Conservation (phyloP, 2,888 invertebrate genomes). For the Gerosis bhagava region DNA sequence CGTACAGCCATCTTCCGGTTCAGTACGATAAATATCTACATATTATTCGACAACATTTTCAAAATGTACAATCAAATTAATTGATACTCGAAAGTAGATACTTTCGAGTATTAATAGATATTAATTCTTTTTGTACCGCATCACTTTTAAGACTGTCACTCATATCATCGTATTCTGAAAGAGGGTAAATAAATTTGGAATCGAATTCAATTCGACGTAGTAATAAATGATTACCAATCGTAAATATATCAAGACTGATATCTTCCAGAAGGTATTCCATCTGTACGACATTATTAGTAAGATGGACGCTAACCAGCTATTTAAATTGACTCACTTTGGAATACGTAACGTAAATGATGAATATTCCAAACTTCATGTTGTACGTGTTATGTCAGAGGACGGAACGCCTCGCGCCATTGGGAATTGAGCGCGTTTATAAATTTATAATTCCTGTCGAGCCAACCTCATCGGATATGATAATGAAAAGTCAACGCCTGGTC, state of each 20-base stretch:
- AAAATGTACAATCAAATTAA: no score
- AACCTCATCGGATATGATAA: conserved; percentile 67
- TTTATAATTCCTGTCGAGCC: conserved; percentile 55
- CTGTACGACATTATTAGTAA: conserved; percentile 34
- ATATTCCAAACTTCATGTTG: conserved; percentile 42
- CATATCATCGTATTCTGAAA: no score
- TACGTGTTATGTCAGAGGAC: conserved; percentile 33
- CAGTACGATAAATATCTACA: no score
- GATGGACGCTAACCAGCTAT: conserved; percentile 47
- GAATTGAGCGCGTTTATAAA: conserved; percentile 50
- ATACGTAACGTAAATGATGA: conserved; percentile 49
- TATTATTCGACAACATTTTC: no score
- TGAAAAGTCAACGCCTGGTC: conserved; percentile 56
- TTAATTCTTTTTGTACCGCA: no score
- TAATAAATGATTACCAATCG: conserved; percentile 29
- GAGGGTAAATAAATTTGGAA: no score
- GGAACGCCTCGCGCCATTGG: conserved; percentile 41
- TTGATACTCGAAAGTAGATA: no score
- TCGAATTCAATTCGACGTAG: no score
- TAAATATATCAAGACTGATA: conserved; percentile 48
- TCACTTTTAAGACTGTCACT: no score
- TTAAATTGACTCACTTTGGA: conserved; percentile 33
- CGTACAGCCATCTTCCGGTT: no score
- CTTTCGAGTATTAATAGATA: no score
- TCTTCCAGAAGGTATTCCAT: conserved; percentile 45